Conservation (phyloP, 2,888 invertebrate species). For the Cataglyphis livida region DNA sequence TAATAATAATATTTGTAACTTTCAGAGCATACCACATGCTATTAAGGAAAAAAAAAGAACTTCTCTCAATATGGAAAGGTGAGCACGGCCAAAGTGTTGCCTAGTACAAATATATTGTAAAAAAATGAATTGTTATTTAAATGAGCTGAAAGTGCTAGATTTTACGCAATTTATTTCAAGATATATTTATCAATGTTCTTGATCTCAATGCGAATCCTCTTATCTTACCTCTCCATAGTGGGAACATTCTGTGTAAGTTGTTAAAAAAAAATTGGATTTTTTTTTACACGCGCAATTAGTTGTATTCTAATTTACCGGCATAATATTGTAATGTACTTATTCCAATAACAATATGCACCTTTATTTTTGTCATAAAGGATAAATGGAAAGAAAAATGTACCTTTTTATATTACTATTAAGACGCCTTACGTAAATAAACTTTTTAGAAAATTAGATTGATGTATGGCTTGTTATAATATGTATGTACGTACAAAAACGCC, state of each 20-base stretch:
- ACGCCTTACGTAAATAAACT: conserved; percentile 80
- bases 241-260: conserved; percentile 70
- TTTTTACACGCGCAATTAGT: conserved; percentile 65
- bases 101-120: conserved; percentile 65
- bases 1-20: conserved; percentile 44
- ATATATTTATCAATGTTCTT: conserved; percentile 40
- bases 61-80: conserved; percentile 75
- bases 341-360: conserved; percentile 76
- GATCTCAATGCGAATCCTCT: conserved; percentile 44
- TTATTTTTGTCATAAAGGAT: conserved; percentile 80
- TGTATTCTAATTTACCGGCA: conserved; percentile 76
- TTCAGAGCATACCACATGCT: conserved; percentile 64
- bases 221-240: conserved; percentile 74
- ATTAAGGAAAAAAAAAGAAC: conserved; percentile 63
- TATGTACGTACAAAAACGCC: not conserved
- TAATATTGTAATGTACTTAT: conserved; percentile 78
- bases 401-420: conserved; percentile 81
- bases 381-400: conserved; percentile 77
- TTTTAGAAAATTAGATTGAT: conserved; percentile 72
- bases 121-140: conserved; percentile 43
- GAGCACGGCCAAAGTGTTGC: conserved; percentile 62
- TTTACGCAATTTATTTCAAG: conserved; percentile 46
- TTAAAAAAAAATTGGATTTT: conserved; percentile 48
- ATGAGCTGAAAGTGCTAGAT: conserved; percentile 50
- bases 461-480: conserved; percentile 11